Evolutionary conservation across 2,113 vertebrate species (phyloP).

Genomic region (Phalacrocorax brasilianus): DNA sequence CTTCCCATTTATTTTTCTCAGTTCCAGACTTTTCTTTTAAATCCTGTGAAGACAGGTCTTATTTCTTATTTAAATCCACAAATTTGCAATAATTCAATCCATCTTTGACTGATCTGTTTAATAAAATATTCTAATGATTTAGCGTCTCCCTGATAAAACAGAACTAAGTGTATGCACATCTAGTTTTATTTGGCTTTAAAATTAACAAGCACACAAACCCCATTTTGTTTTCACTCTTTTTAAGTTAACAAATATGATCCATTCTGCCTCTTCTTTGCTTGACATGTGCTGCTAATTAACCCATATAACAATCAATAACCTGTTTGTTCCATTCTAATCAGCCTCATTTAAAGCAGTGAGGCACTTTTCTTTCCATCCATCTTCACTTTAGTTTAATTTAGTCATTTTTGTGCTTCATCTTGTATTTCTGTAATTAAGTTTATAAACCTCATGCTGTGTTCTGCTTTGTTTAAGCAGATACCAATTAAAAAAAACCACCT

Average conservation of each 20-base stretch:
- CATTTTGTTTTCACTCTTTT: not conserved
- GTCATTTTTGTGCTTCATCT: slow-evolving; percentile 4
- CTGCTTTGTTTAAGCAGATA: slow-evolving; percentile 18
- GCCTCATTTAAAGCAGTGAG: slow-evolving; percentile 13
- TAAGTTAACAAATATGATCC: not conserved
- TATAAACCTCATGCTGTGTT: not conserved
- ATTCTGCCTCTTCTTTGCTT: slow-evolving; percentile 1
- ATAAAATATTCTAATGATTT: not conserved
- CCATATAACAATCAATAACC: not conserved
- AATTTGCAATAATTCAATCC: not conserved
- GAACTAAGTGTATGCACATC: not conserved
- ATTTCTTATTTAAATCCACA: not conserved
- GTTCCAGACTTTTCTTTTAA: not conserved
- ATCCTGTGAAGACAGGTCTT: not conserved
- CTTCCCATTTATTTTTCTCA: not conserved
- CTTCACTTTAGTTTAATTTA: slow-evolving; percentile 34
- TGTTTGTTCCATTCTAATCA: slow-evolving; percentile 26
- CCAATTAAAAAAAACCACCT: not conserved
- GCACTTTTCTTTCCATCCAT: slow-evolving; percentile 6
- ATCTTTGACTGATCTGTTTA: not conserved
- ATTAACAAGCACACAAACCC: not conserved
- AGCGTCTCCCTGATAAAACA: not conserved
- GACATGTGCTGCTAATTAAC: slow-evolving; percentile 24
- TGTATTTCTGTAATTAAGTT: slow-evolving; percentile 35
- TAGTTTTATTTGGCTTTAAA: not conserved